Evolutionary conservation across 2,888 invertebrate species (phyloP), one percentile per base, ranked within the genome.

Genomic region (Cryptus armator): DNA sequence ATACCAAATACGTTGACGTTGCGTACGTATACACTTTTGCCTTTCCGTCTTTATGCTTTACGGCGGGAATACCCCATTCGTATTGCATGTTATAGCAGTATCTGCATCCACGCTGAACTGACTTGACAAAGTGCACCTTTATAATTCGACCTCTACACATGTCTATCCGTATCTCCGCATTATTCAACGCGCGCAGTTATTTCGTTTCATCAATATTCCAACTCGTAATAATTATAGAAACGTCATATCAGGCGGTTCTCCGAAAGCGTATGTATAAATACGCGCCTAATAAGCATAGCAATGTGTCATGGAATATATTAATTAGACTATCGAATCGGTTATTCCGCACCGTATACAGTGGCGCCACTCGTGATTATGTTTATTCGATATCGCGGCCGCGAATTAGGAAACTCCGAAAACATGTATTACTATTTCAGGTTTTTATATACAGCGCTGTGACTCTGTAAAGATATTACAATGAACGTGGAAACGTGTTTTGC

Each of bases 41-140:
- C 46, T 48, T 24, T 72, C 56, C 53, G 56, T 24, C 71, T 72
- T 59, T 72, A 56, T 59, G 59, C 51, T 37, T 37, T 44, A 43
- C 43, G 32, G 37, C 37, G 37, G 6, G 62, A 32, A 62, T 62
- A 37, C n/a, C 37, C 14, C 44, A 24, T 56, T 56, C 56, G 56
- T 12, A 56, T 2, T 24, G 0, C 12, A 19, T 14, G 56, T 19
- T 9, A 16, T 9, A 1, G 3, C 29, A 64, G 32, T 62, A 78
- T 75, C 74, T 81, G 75, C 51, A 74, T 29, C 64, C 56, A 70
- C 16, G 16, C 67, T 46, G 37, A 43, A 81, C 48, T 78, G 78
- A 78, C 78, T 81, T 75, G 84, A 81, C 84, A 81, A 85, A 85
- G 78, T 85, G 78, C 78, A 77, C 67, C 81, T 84, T 84, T 74